Percentiles rank a stretch among this genome's conserved stretches.
Conservation (phyloP, 2,888 invertebrate genomes). For the Ypsolopha scabrella region DNA sequence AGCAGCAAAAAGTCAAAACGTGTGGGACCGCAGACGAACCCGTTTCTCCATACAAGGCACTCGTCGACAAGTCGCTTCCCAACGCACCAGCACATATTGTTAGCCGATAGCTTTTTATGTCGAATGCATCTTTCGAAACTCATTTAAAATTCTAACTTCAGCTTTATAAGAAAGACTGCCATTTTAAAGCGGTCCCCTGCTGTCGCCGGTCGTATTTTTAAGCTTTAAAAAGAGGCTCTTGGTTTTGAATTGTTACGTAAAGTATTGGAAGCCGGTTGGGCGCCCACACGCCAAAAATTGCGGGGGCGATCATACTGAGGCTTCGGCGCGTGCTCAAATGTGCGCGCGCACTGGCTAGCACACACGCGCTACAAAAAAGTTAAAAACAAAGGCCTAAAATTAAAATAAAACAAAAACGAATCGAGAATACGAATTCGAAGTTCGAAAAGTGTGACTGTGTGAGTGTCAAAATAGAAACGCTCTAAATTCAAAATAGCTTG, state of each 20-base stretch:
- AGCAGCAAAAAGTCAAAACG: conserved; percentile 63
- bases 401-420: conserved; percentile 17
- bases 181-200: conserved; percentile 60
- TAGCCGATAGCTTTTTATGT: conserved; percentile 69
- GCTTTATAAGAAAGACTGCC: conserved; percentile 60
- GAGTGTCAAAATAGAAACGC: too few relatives aligned
- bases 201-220: conserved; percentile 46
- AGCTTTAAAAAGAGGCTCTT: conserved; percentile 27
- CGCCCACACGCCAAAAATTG: conserved; percentile 60
- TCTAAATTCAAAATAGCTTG: conserved; percentile 7
- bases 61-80: conserved; percentile 58
- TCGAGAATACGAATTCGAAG: conserved; percentile 16
- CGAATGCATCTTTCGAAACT: conserved; percentile 70
- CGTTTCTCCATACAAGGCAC: conserved; percentile 66
- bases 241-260: conserved; percentile 59
- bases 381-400: conserved; percentile 25
- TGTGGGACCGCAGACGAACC: conserved; percentile 67
- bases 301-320: conserved; percentile 57
- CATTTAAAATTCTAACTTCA: conserved; percentile 70
- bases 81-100: conserved; percentile 65
- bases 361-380: conserved; percentile 43
- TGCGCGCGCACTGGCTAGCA: conserved; percentile 52
- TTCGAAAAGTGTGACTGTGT: conserved; percentile 5
- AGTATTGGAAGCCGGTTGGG: conserved; percentile 50
- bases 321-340: conserved; percentile 60